Percentiles rank a stretch among this genome's conserved stretches.
phyloP scores from a whole-genome alignment of 2,113 vertebrate species.

The Agapornis roseicollis region DNA sequence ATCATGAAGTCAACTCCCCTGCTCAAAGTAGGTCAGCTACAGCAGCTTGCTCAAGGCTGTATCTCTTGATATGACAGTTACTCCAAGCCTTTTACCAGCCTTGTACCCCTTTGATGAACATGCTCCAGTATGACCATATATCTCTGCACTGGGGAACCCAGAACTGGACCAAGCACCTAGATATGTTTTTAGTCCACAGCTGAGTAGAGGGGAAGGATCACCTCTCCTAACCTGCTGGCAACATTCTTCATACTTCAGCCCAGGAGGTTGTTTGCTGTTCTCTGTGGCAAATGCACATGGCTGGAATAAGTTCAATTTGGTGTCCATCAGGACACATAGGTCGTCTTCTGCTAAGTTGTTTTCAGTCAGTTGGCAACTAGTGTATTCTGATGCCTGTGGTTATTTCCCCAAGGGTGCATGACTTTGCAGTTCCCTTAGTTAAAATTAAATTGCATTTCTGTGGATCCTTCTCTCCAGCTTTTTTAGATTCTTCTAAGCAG shows the following conservation, averaged over 20 bases:
- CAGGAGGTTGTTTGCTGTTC: background rate
- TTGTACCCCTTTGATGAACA: background rate
- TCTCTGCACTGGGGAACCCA: background rate
- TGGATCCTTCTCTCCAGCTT: background rate
- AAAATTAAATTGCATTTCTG: background rate
- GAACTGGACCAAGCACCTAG: rapidly evolving
- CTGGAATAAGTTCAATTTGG: background rate
- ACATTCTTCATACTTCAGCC: background rate
- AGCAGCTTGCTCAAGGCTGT: background rate
- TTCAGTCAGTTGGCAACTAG: background rate
- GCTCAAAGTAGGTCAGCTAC: background rate
- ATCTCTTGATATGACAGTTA: background rate
- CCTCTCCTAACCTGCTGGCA: background rate
- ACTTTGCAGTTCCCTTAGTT: background rate
- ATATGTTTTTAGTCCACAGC: background rate
- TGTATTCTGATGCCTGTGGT: rapidly evolving
- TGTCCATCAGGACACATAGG: background rate
- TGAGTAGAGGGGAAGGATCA: background rate
- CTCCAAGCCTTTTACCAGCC: background rate
- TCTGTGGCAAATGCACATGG: background rate
- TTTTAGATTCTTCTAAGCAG: background rate
- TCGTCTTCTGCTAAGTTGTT: background rate
- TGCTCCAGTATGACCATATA: rapidly evolving
- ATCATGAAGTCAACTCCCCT: background rate
- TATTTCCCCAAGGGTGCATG: background rate